Conservation (phyloP, 2,797 vertebrate genomes). For the Aulostomus chinensis region DNA sequence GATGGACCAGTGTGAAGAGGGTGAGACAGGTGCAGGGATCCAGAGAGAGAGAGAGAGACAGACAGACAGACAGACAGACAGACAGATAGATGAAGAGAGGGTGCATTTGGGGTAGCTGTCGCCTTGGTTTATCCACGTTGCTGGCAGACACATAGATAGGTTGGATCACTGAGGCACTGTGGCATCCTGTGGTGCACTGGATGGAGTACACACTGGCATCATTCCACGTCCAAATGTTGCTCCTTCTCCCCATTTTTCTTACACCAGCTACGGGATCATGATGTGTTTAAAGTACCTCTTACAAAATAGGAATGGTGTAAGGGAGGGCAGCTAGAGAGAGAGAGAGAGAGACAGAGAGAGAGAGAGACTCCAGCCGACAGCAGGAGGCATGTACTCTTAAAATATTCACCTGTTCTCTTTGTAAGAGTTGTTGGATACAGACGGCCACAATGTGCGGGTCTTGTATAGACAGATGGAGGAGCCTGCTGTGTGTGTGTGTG, state of each 20-base stretch:
- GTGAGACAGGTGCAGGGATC: not conserved
- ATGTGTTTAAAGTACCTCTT: constrained; percentile 36
- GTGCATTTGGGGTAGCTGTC: constrained; percentile 35
- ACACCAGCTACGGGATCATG: constrained; percentile 34
- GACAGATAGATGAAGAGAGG: constrained; percentile 1
- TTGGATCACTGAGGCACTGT: constrained; percentile 20
- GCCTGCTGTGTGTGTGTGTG: constrained; percentile 15
- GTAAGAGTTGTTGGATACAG: constrained; percentile 44
- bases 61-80: constrained; percentile 22
- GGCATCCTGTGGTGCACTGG: constrained; percentile 23
- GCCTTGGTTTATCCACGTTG: constrained; percentile 19
- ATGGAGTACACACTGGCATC: constrained; percentile 32
- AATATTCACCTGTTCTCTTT: constrained; percentile 74
- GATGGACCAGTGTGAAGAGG: constrained; percentile 32
- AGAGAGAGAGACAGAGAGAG: constrained; percentile 12
- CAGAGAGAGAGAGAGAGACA: constrained; percentile 42
- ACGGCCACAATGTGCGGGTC: constrained; percentile 23
- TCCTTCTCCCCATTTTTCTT: constrained; percentile 10
- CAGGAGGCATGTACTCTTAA: constrained; percentile 65
- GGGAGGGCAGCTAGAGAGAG: constrained; percentile 23
- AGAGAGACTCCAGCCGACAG: constrained; percentile 35
- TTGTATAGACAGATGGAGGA: constrained; percentile 44
- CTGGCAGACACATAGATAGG: constrained; percentile 19
- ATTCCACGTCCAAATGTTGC: constrained; percentile 25
- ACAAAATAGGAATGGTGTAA: constrained; percentile 42